These are phyloP conservation scores for Rhynchotus rufescens DNA, from an alignment of 2,797 vertebrate genomes.

Conservation along the genomic window DNA sequence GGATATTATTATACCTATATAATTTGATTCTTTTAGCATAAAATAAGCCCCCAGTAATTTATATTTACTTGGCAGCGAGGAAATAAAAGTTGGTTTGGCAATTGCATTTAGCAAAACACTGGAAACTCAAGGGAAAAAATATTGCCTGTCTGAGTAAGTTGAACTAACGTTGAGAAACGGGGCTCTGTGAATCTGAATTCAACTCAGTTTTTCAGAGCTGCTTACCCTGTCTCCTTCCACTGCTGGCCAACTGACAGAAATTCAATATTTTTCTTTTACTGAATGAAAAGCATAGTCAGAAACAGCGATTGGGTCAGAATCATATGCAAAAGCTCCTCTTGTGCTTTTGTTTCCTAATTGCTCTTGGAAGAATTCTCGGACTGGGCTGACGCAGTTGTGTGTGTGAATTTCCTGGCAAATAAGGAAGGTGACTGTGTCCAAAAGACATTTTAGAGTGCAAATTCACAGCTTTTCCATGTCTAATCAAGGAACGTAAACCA, in stretches of 20 bases:
- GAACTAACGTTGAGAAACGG: conserved; percentile 18
- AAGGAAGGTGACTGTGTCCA: conserved; percentile 70
- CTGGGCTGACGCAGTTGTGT: conserved; percentile 63
- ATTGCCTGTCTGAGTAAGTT: not conserved
- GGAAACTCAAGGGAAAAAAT: conserved; percentile 39
- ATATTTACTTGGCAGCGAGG: conserved; percentile 43
- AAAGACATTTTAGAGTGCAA: conserved; percentile 72
- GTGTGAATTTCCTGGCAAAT: conserved; percentile 79
- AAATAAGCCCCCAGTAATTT: not conserved
- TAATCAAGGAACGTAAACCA: conserved; percentile 73
- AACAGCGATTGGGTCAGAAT: conserved; percentile 15
- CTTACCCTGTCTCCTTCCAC: not conserved
- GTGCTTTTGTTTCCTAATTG: conserved; percentile 65
- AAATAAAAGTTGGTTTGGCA: conserved; percentile 56
- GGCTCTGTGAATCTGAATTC: conserved; percentile 42
- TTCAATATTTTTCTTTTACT: conserved; percentile 49
- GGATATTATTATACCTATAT: conserved; percentile 11
- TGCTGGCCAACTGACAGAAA: conserved; percentile 28
- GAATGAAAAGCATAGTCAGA: conserved; percentile 63
- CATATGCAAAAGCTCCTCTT: conserved; percentile 43
- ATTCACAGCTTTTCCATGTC: conserved; percentile 76
- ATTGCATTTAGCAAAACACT: conserved; percentile 49
- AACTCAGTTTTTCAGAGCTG: conserved; percentile 17
- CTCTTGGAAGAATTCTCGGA: conserved; percentile 51
- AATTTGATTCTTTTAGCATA: conserved; percentile 28